A percentile compares a stretch with the other conserved stretches of the same genome.
phyloP scores from a whole-genome alignment of 1,140 invertebrate genomes.

The Drosophila sturtevanti region DNA sequence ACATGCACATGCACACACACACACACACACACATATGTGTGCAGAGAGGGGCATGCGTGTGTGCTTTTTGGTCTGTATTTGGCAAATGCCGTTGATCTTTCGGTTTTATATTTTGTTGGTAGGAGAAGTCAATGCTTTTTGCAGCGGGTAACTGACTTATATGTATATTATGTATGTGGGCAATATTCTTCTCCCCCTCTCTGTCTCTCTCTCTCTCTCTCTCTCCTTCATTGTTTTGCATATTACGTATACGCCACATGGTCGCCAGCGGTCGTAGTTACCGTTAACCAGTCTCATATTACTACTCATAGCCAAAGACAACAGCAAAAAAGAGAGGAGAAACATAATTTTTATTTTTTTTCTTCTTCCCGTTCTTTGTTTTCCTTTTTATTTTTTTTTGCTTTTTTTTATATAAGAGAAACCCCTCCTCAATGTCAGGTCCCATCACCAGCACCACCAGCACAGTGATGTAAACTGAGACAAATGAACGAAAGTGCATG shows the following conservation, averaged over 20 bases:
- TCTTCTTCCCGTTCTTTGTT: no score
- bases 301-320: conserved; percentile 21
- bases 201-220: neutral
- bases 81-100: conserved; percentile 47
- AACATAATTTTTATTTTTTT: conserved; percentile 5
- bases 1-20: neutral
- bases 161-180: neutral
- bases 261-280: conserved; percentile 13
- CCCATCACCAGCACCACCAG: neutral
- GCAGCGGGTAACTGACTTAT: conserved; percentile 19
- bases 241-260: conserved; percentile 47
- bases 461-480: conserved; percentile 27
- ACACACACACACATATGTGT: neutral
- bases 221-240: neutral
- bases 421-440: conserved; percentile 3
- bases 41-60: conserved; percentile 10
- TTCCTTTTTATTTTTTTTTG: neutral
- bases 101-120: neutral
- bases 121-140: conserved; percentile 61
- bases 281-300: conserved; percentile 43
- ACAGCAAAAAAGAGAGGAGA: conserved; percentile 6
- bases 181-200: neutral
- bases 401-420: neutral
- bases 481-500: conserved; percentile 46
- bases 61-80: conserved; percentile 9